Evolutionary conservation across 2,888 invertebrate species (phyloP), one percentile per base, ranked within the genome.

Genomic region (Quadroppia sp.): DNA sequence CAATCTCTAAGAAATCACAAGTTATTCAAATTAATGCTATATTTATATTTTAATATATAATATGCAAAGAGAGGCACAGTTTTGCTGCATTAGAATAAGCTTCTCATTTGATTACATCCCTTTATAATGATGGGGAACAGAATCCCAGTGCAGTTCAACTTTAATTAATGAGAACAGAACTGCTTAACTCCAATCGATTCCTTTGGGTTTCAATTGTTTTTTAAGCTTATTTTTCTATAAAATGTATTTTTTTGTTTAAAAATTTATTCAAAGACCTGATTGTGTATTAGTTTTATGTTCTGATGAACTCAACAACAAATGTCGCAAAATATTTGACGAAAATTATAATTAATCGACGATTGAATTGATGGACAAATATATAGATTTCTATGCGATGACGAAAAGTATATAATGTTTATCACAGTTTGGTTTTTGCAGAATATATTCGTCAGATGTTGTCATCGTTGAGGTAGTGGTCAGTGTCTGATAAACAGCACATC

Each of bases 251-350:
- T 20, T 53, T 45, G 6, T 45, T 45, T 45, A 9, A 36, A 36
- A 45, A 2, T 45, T 45, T 20, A 30, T 15, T 56, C 17, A 6
- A 32, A 59, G 15, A 59, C 17, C 59, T 59, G 59, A 59, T 59
- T 59, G 59, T 71, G 64, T 50, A 36, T 45, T 45, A 69, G 70
- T 69, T 69, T 42, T 32, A n/a, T n/a, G 45, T 36, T 69, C 48
- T 2, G 1, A 28, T 67, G 48, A 71, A 71, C 48, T 71, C 71
- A 50, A 48, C 28, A 28, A 48, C 15, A 56, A 32, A 25, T 42
- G 48, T 71, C 50, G 30, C 28, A 71, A 71, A 50, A 50, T 50
- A 71, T 42, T 6, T 40, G 15, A 45, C n/a, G n/a, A 69, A 2
- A 50, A 50, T 50, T 50, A 40, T 4, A 59, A 59, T 59, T 1